Conservation (phyloP, 2,888 invertebrate genomes). For the Incurvaria masculella region DNA sequence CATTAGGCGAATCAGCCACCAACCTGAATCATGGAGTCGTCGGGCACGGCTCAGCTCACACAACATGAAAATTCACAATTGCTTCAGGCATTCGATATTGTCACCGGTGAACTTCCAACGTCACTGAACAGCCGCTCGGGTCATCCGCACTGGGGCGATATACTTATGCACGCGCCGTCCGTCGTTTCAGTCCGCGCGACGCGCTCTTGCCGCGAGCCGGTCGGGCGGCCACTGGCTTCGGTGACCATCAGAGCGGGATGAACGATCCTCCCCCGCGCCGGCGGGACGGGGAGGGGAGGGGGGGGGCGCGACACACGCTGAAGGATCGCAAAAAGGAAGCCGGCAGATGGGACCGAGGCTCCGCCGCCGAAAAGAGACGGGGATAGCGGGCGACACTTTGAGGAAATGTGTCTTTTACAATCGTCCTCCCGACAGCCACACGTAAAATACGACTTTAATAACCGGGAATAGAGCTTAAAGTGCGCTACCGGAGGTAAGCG, state of each 20-base stretch:
- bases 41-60: conserved; percentile 26
- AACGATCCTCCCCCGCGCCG: conserved; percentile 30
- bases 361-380: conserved; percentile 54
- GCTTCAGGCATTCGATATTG: not conserved
- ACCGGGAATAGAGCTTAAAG: not conserved
- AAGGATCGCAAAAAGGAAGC: conserved; percentile 51
- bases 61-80: conserved; percentile 36
- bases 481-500: not conserved
- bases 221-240: conserved; percentile 52
- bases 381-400: conserved; percentile 55
- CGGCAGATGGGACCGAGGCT: conserved; percentile 49
- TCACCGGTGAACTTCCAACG: conserved; percentile 6
- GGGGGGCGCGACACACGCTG: conserved; percentile 44
- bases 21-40: conserved; percentile 54
- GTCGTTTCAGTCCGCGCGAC: conserved; percentile 30
- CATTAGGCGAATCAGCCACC: conserved; percentile 20
- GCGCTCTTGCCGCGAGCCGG: conserved; percentile 36
- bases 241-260: conserved; percentile 40
- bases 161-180: conserved; percentile 1
- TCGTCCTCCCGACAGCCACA: too few relatives aligned
- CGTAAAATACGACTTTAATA: not conserved
- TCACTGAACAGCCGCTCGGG: not conserved
- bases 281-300: conserved; percentile 24
- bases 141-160: not conserved
- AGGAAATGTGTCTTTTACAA: conserved; percentile 54